Conservation (phyloP, 2,797 vertebrate species). For the Pipistrellus kuhlii region DNA sequence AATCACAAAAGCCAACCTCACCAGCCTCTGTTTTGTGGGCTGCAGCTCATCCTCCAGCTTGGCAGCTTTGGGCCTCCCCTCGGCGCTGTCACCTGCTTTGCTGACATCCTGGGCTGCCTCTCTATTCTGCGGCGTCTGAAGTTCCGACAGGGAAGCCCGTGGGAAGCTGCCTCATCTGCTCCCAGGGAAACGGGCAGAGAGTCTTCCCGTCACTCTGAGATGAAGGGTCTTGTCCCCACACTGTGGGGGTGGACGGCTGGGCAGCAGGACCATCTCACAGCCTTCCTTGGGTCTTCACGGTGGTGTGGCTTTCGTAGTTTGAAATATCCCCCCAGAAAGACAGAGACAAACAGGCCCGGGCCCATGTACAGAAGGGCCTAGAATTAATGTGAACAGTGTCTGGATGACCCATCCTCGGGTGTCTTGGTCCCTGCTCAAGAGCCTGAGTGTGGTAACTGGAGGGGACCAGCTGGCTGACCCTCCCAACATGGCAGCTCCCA, state of each 20-base stretch:
- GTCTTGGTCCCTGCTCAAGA: not conserved
- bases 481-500: not conserved
- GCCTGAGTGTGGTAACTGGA: not conserved
- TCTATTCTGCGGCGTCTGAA: not conserved
- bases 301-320: not conserved
- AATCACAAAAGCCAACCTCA: not conserved
- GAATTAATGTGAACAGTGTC: not conserved
- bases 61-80: not conserved
- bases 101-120: not conserved
- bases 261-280: not conserved
- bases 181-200: not conserved
- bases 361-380: not conserved
- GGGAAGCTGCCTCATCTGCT: not conserved
- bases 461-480: not conserved
- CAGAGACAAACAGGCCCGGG: not conserved
- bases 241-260: no score
- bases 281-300: not conserved
- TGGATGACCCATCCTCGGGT: not conserved
- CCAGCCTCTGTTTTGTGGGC: not conserved
- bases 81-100: not conserved
- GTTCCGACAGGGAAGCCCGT: not conserved
- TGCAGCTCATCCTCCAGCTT: not conserved
- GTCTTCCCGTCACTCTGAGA: not conserved
- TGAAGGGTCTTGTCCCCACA: not conserved
- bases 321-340: not conserved